Conservation (phyloP, 1,140 invertebrate genomes). For the Pachypeltis micranthus region DNA sequence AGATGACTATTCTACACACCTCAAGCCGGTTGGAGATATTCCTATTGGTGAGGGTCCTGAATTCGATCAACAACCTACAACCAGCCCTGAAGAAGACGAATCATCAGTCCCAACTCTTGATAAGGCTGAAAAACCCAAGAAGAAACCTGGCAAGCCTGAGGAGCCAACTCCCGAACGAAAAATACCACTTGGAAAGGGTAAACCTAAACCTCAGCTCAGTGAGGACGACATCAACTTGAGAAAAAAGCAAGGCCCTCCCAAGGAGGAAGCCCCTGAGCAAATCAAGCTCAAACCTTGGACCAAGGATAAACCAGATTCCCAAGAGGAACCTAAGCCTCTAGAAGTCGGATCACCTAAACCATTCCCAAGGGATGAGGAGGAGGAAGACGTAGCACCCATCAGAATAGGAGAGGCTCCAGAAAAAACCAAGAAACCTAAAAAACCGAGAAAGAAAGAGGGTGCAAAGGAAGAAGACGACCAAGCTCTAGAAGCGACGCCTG, state of each 20-base stretch:
- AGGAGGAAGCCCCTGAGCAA: slow-evolving; percentile 29
- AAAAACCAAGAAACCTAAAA: slow-evolving; percentile 11
- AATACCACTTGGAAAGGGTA: slow-evolving; percentile 33
- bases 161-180: slow-evolving; percentile 32
- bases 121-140: slow-evolving; percentile 28
- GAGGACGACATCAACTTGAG: slow-evolving; percentile 36
- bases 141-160: slow-evolving; percentile 21
- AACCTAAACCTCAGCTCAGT: slow-evolving; percentile 31
- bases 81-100: slow-evolving; percentile 22
- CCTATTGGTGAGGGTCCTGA: slow-evolving; percentile 26
- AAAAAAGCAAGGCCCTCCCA: slow-evolving; percentile 34
- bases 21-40: slow-evolving; percentile 26
- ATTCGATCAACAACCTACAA: slow-evolving; percentile 23
- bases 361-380: slow-evolving; percentile 21
- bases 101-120: slow-evolving; percentile 24
- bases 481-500: background rate
- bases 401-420: slow-evolving; percentile 23
- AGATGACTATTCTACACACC: slow-evolving; percentile 23
- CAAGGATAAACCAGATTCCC: slow-evolving; percentile 30
- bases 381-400: slow-evolving; percentile 20
- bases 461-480: background rate
- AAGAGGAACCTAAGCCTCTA: slow-evolving; percentile 15
- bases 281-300: slow-evolving; percentile 26
- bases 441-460: slow-evolving; percentile 10
- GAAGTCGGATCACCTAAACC: slow-evolving; percentile 20